Percentiles rank a stretch among this genome's conserved stretches.
phyloP scores from a whole-genome alignment of 2,888 invertebrate species.

The Aleiodes alternator region DNA sequence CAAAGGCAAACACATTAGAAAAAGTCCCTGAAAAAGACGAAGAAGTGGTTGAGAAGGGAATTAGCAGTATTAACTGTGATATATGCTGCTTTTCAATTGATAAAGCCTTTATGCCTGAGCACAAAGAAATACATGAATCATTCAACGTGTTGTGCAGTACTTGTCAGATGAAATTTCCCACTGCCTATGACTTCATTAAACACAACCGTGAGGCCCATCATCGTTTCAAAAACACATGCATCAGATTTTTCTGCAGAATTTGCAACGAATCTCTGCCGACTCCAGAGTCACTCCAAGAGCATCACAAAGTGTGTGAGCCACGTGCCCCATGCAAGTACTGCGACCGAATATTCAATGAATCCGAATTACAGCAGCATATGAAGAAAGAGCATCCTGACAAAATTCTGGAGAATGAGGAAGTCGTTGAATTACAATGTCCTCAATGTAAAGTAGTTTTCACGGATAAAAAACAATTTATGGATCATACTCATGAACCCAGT shows the following conservation, averaged over 20 bases:
- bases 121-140: constrained; percentile 12
- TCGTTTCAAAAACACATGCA: background rate
- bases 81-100: background rate
- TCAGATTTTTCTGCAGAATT: constrained; percentile 13
- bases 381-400: constrained; percentile 9
- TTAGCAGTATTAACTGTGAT: constrained; percentile 22
- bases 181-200: background rate
- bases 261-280: background rate
- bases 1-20: too few relatives aligned
- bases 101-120: background rate
- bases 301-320: background rate
- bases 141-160: background rate
- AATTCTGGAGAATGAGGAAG: background rate
- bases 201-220: constrained; percentile 10
- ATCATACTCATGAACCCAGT: too few relatives aligned
- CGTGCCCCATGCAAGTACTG: constrained; percentile 1
- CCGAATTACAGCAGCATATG: background rate
- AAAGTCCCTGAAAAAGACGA: too few relatives aligned
- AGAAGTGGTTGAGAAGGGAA: background rate
- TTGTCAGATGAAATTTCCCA: background rate
- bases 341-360: background rate
- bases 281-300: background rate
- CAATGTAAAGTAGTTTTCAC: background rate
- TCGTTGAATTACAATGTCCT: background rate
- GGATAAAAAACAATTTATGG: background rate